phyloP scores from a whole-genome alignment of 2,797 vertebrate species.

The Pseudocheirus occidentalis region DNA sequence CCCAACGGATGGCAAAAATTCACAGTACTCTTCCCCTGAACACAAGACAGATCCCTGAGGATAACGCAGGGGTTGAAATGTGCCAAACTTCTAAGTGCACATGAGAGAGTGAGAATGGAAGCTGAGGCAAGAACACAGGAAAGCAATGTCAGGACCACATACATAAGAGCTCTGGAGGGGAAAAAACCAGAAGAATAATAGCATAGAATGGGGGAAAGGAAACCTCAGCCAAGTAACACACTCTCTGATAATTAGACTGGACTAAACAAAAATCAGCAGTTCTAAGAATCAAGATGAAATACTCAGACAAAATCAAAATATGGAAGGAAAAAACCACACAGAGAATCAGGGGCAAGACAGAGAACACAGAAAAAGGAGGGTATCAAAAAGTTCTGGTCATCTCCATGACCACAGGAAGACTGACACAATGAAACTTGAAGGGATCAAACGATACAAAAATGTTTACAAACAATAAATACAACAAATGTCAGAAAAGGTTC shows the following conservation, averaged over 20 bases:
- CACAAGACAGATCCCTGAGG: neutral
- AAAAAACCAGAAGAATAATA: neutral
- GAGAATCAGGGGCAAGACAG: neutral
- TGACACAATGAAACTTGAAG: neutral
- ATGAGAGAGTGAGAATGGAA: neutral
- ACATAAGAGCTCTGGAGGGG: neutral
- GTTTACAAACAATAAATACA: neutral
- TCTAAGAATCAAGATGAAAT: neutral
- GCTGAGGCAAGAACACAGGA: neutral
- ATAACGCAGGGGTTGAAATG: neutral
- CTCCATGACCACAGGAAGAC: neutral
- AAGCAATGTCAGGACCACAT: neutral
- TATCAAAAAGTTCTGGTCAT: constrained; percentile 49
- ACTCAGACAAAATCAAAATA: constrained; percentile 63
- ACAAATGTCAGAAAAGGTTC: neutral
- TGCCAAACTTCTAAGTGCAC: neutral
- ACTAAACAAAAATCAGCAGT: neutral
- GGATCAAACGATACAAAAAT: neutral
- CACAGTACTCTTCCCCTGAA: neutral
- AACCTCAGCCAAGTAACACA: neutral
- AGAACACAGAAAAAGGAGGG: constrained; percentile 58
- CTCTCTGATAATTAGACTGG: neutral
- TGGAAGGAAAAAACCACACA: constrained; percentile 33
- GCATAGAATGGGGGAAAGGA: neutral
- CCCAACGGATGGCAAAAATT: neutral